Evolutionary conservation across 2,113 vertebrate genomes (phyloP).

Genomic region (Myotis lucifugus): DNA sequence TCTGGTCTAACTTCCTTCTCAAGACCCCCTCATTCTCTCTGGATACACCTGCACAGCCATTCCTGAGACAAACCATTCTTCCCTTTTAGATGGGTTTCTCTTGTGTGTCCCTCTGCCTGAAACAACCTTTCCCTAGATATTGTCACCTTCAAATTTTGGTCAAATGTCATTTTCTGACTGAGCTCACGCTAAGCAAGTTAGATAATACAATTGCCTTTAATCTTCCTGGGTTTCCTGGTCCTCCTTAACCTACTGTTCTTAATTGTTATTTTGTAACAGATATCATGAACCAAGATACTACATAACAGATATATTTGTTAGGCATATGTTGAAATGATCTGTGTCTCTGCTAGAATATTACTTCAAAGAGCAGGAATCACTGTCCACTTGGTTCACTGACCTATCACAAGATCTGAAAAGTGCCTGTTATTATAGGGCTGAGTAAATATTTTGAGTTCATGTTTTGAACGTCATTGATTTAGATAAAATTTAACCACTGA

Average conservation of each 20-base stretch:
- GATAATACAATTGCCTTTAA: fast-evolving
- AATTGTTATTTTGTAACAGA: neutral
- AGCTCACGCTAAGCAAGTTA: neutral
- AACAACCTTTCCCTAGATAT: neutral
- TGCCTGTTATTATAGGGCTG: neutral
- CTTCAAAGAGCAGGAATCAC: neutral
- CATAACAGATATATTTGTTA: too few species aligned
- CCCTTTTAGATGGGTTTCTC: neutral
- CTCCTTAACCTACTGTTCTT: neutral
- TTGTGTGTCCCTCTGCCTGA: neutral
- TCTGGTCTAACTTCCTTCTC: neutral
- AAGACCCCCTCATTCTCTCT: fast-evolving
- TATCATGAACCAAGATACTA: neutral
- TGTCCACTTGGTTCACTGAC: neutral
- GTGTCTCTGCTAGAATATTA: neutral
- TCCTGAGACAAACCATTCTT: too few species aligned
- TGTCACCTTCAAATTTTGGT: neutral
- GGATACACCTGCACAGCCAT: fast-evolving
- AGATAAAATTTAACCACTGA: neutral
- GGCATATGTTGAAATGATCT: neutral
- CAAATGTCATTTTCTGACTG: neutral
- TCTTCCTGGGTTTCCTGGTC: neutral
- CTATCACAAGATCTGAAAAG: neutral
- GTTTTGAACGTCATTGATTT: neutral
- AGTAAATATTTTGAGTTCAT: neutral